Evolutionary conservation across 2,113 vertebrate genomes (phyloP), one percentile per base, ranked within the genome.

Genomic region (Nansenia antarctica): DNA sequence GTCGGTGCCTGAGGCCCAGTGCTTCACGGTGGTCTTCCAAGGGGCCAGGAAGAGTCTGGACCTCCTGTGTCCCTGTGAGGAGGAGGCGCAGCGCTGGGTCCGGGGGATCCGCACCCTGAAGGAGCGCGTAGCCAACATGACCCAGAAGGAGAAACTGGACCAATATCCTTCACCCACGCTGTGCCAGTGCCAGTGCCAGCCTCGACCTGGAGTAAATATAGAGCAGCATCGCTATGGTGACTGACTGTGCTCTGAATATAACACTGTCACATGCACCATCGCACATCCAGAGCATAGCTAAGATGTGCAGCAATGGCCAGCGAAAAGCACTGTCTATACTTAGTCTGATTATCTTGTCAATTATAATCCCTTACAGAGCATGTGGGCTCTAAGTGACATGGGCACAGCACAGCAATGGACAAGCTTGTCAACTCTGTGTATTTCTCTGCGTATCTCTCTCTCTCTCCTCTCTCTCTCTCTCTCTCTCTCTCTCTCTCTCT

Each of bases 71-170:
- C 76, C 83, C 26, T 85, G 81, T 0, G 91, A 91, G 27, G 92
- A 93, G 2, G 96, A 96, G n/a, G 96, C 95, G 0, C 90, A 82
- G 65, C 77, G 87, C 83, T 99, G 98, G 98, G 94, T 96, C 67
- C 91, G 89, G 9, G 98, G 97, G 0, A 92, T 99, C 62, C 87
- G 88, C 70, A 95, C 93, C 7, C 85, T 99, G 49, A 93, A 95
- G 76, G 88, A 86, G 0, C 83, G 91, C 9, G 92, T 94, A 5
- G 85, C 92, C 63, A 92, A 87, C 87, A 98, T 98, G 97, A 97
- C 85, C 81, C 98, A 99, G 84, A 86, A 89, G 0, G 96, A 98
- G 70, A 96, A 95, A 57, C 94, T 99, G 0, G 96, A 98, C 72
- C 96, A 99, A 93, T 99, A 99, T 98, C 97, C 95, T 99, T 84